Conservation (phyloP, 35 echinoderm and acorn worm species). For the Apostichopus californicus region DNA sequence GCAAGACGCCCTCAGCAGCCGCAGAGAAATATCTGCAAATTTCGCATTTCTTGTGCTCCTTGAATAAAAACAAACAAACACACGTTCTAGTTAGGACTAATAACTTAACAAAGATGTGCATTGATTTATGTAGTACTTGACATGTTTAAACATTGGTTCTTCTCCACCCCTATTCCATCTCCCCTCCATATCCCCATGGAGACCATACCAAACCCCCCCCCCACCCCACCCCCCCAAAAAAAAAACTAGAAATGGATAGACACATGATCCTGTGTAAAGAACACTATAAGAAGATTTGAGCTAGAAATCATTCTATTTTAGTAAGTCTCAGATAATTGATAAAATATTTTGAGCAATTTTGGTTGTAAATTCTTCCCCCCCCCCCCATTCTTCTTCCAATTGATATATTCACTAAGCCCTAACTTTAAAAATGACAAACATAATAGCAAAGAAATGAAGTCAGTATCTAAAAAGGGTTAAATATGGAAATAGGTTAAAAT, state of each 20-base stretch:
- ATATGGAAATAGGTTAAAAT: not conserved
- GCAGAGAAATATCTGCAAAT: constrained; percentile 46
- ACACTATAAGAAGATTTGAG: too few species aligned
- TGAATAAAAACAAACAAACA: too few species aligned
- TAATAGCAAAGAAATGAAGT: not conserved
- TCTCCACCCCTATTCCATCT: not conserved
- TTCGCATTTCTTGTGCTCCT: constrained; percentile 28
- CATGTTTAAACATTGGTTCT: not conserved
- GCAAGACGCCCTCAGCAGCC: constrained; percentile 28
- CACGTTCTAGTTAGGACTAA: not conserved
- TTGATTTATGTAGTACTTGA: not conserved
- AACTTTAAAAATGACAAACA: not conserved
- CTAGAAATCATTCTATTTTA: too few species aligned
- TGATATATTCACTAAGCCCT: too few species aligned
- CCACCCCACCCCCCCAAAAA: too few species aligned
- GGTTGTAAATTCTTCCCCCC: too few species aligned
- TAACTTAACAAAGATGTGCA: not conserved
- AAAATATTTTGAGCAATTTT: too few species aligned
- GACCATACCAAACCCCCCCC: not conserved
- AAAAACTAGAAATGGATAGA: too few species aligned
- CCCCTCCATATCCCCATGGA: not conserved
- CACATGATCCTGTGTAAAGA: too few species aligned
- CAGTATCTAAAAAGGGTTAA: not conserved
- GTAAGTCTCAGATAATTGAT: too few species aligned
- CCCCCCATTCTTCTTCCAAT: too few species aligned